Evolutionary conservation across 2,797 vertebrate species (phyloP).

Genomic region (Strix occidentalis): DNA sequence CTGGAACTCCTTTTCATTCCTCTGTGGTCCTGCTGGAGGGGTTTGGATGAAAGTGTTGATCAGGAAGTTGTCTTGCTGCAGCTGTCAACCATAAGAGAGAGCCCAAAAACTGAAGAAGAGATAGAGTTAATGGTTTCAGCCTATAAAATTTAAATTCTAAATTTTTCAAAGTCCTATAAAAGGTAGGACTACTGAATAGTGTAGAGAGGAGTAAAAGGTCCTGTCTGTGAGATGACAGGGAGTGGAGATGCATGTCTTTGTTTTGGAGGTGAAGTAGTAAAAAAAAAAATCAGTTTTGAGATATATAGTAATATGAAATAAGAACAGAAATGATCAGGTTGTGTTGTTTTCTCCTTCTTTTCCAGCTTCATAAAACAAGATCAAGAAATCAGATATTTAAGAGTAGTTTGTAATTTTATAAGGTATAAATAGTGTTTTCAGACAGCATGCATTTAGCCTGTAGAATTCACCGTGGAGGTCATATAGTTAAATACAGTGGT

Average conservation of each 20-base stretch:
- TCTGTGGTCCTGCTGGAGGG: not conserved
- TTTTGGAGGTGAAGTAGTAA: not conserved
- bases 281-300: not conserved
- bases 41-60: not conserved
- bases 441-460: not conserved
- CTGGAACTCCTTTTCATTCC: conserved; percentile 38
- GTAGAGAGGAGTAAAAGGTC: not conserved
- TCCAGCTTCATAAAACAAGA: not conserved
- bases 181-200: not conserved
- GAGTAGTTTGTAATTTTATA: not conserved
- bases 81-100: not conserved
- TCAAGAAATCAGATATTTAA: not conserved
- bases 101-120: not conserved
- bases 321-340: not conserved
- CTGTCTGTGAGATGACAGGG: not conserved
- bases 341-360: not conserved
- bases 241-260: not conserved
- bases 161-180: not conserved
- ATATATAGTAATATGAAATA: not conserved
- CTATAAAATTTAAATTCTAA: not conserved
- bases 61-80: not conserved
- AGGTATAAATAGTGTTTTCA: not conserved
- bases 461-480: not conserved
- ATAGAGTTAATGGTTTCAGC: not conserved
- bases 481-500: conserved; percentile 26